Conservation (phyloP, 2,113 vertebrate species). For the Podarcis raffonei region DNA sequence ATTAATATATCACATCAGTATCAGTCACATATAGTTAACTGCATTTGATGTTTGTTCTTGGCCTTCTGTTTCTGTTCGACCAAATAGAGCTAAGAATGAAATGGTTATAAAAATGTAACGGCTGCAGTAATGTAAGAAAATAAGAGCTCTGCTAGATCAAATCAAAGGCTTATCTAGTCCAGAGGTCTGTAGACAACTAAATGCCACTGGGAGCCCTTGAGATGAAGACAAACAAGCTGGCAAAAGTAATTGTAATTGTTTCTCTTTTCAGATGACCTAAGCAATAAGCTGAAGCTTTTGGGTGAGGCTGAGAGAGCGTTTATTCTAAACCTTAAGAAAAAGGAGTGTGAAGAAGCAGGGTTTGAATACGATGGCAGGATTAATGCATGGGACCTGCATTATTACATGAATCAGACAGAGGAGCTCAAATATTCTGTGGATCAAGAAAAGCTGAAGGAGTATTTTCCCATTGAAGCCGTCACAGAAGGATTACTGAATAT, state of each 20-base stretch:
- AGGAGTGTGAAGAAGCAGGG: constrained; percentile 85
- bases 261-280: constrained; percentile 81
- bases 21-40: neutral
- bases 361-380: constrained; percentile 84
- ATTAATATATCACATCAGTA: neutral
- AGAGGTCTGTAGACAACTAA: neutral
- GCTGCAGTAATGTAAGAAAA: neutral
- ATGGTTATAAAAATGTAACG: neutral
- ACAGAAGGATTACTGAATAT: constrained; percentile 88
- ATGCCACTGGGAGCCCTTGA: neutral
- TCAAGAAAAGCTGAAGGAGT: constrained; percentile 92
- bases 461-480: constrained; percentile 91
- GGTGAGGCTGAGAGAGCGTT: constrained; percentile 86
- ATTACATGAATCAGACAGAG: constrained; percentile 93
- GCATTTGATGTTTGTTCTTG: neutral
- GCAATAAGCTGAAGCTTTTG: constrained; percentile 84
- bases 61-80: neutral
- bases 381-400: constrained; percentile 93
- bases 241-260: constrained; percentile 17
- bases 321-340: constrained; percentile 87
- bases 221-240: neutral
- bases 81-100: neutral
- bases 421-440: constrained; percentile 90
- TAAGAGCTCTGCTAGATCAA: neutral
- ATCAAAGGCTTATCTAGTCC: neutral